Evolutionary conservation across 2,113 vertebrate genomes (phyloP).

Genomic region (Zosterops hypoxanthus): DNA sequence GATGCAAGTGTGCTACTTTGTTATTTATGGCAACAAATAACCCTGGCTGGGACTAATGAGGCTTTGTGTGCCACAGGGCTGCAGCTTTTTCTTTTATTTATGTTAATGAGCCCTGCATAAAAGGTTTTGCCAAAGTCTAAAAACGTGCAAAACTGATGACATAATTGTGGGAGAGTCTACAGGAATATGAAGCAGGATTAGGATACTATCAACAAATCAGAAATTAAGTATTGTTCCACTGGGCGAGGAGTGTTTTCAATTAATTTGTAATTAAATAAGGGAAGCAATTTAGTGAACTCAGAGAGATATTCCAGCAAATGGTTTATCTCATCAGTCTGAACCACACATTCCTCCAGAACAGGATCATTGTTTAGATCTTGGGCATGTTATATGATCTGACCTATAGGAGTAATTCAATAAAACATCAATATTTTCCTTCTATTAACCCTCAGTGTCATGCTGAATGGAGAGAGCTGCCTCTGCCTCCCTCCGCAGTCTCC

Average conservation of each 20-base stretch:
- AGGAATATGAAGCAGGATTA: conserved; percentile 74
- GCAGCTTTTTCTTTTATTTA: conserved; percentile 6
- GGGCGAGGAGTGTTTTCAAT: conserved; percentile 80
- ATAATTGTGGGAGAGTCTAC: conserved; percentile 65
- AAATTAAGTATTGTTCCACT: conserved; percentile 69
- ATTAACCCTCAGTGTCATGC: conserved; percentile 70
- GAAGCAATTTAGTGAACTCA: conserved; percentile 78
- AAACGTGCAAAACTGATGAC: conserved; percentile 72
- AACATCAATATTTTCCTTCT: conserved; percentile 83
- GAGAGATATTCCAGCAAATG: conserved; percentile 72
- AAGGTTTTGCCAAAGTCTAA: conserved; percentile 43
- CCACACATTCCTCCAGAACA: conserved; percentile 77
- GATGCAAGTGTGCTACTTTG: background rate
- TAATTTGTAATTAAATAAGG: conserved; percentile 86
- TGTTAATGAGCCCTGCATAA: conserved; percentile 2
- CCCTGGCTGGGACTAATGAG: background rate
- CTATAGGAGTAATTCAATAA: conserved; percentile 81
- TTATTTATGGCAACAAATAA: background rate
- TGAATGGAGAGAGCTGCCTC: conserved; percentile 59
- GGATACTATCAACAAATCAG: conserved; percentile 79
- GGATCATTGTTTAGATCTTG: conserved; percentile 81
- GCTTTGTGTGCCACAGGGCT: background rate
- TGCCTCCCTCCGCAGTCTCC: conserved; percentile 2
- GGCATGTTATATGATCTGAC: conserved; percentile 74
- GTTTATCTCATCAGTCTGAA: conserved; percentile 82